A percentile compares a stretch with the other conserved stretches of the same genome.
Conservation (phyloP, 2,888 invertebrate genomes). For the Nomada goodeniana region DNA sequence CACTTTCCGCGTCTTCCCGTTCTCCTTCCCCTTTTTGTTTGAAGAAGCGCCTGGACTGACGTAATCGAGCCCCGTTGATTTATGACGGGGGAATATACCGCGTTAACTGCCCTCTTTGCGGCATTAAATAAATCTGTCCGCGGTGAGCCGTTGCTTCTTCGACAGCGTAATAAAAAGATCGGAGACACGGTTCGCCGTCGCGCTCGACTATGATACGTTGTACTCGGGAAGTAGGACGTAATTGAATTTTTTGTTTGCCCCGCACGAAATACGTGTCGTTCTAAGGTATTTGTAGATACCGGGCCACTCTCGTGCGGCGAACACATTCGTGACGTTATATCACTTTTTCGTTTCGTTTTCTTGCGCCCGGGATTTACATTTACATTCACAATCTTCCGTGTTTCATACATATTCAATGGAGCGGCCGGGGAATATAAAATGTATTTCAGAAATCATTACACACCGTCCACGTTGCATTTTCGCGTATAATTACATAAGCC, state of each 20-base stretch:
- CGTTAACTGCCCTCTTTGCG: constrained; percentile 23
- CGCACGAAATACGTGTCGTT: not conserved
- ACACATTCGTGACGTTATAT: not conserved
- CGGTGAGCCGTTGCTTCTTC: not conserved
- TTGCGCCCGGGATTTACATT: constrained; percentile 12
- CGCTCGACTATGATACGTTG: not conserved
- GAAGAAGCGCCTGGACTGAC: constrained; percentile 56
- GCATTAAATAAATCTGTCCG: constrained; percentile 55
- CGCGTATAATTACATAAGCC: constrained; percentile 59
- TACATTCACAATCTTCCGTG: constrained; percentile 28
- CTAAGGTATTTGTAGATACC: not conserved
- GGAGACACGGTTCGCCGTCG: not conserved
- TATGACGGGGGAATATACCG: constrained; percentile 59
- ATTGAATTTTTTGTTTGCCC: too few species aligned
- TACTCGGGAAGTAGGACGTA: not conserved
- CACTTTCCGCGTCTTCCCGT: constrained; percentile 28
- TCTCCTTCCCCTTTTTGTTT: constrained; percentile 31
- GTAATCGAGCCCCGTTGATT: constrained; percentile 68
- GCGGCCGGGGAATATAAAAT: constrained; percentile 28
- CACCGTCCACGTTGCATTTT: constrained; percentile 55
- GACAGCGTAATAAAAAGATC: not conserved
- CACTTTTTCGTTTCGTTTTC: not conserved
- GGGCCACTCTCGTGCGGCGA: not conserved
- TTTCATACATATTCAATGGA: constrained; percentile 55
- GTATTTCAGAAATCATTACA: constrained; percentile 51